phyloP scores from a whole-genome alignment of 1,140 invertebrate genomes.

The Pollicipes pollicipes region DNA sequence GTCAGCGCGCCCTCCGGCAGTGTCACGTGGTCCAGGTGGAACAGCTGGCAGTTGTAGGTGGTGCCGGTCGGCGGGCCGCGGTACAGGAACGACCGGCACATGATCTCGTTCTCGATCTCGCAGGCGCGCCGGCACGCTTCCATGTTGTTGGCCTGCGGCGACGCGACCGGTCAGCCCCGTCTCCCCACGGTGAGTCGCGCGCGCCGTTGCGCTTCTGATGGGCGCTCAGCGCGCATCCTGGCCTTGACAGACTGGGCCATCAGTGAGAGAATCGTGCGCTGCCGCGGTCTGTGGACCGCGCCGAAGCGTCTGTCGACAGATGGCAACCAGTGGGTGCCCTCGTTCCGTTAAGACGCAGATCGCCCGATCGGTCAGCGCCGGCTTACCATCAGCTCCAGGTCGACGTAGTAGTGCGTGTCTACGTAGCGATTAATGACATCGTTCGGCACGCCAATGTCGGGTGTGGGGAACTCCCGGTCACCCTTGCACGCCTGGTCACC shows the following conservation, averaged over 20 bases:
- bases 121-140: slow-evolving; percentile 69
- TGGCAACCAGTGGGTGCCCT: too few species aligned
- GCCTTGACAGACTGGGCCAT: too few species aligned
- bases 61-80: slow-evolving; percentile 28
- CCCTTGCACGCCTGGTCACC: slow-evolving; percentile 61
- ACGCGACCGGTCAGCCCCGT: neutral
- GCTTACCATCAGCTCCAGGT: slow-evolving; percentile 66
- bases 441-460: slow-evolving; percentile 67
- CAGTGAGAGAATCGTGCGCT: too few species aligned
- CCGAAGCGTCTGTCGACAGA: too few species aligned
- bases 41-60: slow-evolving; percentile 72
- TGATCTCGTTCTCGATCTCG: slow-evolving; percentile 79
- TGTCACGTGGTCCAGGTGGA: slow-evolving; percentile 79
- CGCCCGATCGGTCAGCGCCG: too few species aligned
- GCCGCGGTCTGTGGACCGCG: too few species aligned
- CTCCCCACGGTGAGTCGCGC: too few species aligned
- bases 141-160: slow-evolving; percentile 33
- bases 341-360: too few species aligned
- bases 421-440: slow-evolving; percentile 81
- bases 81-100: slow-evolving; percentile 77
- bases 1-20: slow-evolving; percentile 76
- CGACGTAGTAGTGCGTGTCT: slow-evolving; percentile 75
- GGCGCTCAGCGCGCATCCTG: too few species aligned
- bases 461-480: slow-evolving; percentile 51
- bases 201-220: too few species aligned